These are phyloP conservation scores for Scaptodrosophila latifasciaeformis DNA, from an alignment of 2,888 invertebrate genomes.

Conservation along the genomic window DNA sequence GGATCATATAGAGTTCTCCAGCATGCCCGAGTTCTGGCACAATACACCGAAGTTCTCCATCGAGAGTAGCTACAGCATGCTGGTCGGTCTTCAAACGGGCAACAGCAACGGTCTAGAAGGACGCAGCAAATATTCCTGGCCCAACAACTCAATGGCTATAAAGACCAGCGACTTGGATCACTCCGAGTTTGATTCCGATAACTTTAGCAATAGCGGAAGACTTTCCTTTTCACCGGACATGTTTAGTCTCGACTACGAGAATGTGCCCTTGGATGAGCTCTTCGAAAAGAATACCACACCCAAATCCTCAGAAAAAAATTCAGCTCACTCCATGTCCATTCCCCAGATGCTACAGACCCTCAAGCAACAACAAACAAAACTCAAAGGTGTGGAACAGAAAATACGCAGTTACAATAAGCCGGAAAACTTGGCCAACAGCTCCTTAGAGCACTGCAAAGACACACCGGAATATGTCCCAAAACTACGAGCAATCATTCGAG, in stretches of 20 bases:
- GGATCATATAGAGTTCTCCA: slow-evolving; percentile 69
- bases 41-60: slow-evolving; percentile 58
- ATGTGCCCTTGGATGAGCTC: slow-evolving; percentile 68
- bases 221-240: slow-evolving; percentile 62
- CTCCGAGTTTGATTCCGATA: slow-evolving; percentile 61
- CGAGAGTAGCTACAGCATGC: slow-evolving; percentile 69
- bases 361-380: slow-evolving; percentile 53
- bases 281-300: slow-evolving; percentile 41
- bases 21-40: slow-evolving; percentile 54
- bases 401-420: slow-evolving; percentile 50
- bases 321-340: slow-evolving; percentile 35
- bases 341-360: slow-evolving; percentile 59
- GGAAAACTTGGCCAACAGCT: slow-evolving; percentile 26
- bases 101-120: slow-evolving; percentile 58
- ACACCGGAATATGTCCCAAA: slow-evolving; percentile 55
- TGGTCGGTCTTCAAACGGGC: slow-evolving; percentile 68
- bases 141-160: slow-evolving; percentile 42
- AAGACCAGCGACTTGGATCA: slow-evolving; percentile 69
- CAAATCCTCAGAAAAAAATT: slow-evolving; percentile 7
- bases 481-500: slow-evolving; percentile 47
- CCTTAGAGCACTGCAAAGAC: slow-evolving; percentile 43
- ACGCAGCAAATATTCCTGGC: slow-evolving; percentile 68
- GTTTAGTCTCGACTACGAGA: slow-evolving; percentile 59
- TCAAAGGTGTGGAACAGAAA: slow-evolving; percentile 53
- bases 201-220: slow-evolving; percentile 49